A percentile compares a stretch with the other conserved stretches of the same genome.
These are phyloP conservation scores for Tethya wilhelma DNA, from an alignment of 37 sponge, comb jelly and placozoan genomes.

Conservation along the genomic window DNA sequence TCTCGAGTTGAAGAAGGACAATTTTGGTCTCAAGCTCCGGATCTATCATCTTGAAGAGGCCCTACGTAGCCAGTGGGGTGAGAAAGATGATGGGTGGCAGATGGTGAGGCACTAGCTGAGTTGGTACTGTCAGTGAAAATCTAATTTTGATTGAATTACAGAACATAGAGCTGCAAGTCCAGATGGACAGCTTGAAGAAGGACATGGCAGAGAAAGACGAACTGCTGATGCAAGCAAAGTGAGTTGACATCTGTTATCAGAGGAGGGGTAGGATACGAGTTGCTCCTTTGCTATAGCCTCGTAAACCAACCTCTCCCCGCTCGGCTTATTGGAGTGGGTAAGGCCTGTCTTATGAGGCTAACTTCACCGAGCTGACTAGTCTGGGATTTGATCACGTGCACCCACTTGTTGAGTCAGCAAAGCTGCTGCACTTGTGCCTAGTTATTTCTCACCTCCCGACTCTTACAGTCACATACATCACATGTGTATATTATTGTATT, in stretches of 20 bases:
- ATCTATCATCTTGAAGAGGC: slow-evolving; percentile 90
- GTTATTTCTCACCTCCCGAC: background rate
- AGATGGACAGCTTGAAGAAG: slow-evolving; percentile 75
- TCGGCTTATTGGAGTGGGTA: background rate
- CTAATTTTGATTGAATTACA: slow-evolving; percentile 9
- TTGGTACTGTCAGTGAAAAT: background rate
- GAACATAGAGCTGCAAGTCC: slow-evolving; percentile 87
- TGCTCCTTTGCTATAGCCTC: too few relatives aligned
- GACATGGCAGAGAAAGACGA: slow-evolving; percentile 75
- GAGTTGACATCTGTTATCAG: slow-evolving; percentile 15
- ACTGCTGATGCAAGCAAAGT: slow-evolving; percentile 82
- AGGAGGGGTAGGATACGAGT: background rate
- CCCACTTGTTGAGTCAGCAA: background rate
- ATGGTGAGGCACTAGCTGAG: slow-evolving; percentile 39
- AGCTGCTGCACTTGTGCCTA: background rate
- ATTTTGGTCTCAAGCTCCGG: slow-evolving; percentile 87
- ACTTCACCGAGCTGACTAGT: background rate
- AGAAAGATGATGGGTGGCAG: slow-evolving; percentile 64
- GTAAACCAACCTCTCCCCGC: background rate
- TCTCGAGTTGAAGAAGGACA: slow-evolving; percentile 84
- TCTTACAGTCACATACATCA: background rate
- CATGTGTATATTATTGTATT: background rate
- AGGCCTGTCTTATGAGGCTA: background rate
- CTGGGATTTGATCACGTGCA: too few relatives aligned
- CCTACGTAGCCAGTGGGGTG: slow-evolving; percentile 61